Evolutionary conservation across 2,888 invertebrate genomes (phyloP).

Genomic region (Stenurella melanura): DNA sequence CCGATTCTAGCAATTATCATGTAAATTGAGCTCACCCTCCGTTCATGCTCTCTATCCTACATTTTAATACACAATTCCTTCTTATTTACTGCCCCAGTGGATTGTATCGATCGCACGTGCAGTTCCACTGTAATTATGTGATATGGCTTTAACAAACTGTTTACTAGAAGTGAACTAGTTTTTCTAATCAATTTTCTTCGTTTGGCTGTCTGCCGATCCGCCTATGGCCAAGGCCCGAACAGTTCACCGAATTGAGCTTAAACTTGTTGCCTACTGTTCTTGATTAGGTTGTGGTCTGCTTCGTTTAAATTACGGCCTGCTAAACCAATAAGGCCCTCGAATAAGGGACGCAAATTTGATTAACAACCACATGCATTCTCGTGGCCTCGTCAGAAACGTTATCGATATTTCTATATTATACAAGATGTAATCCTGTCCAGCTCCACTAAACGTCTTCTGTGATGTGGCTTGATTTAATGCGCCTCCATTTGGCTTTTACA

Average conservation of each 20-base stretch:
- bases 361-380: constrained; percentile 25
- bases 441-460: background rate
- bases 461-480: background rate
- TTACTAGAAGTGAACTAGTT: background rate
- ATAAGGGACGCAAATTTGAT: constrained; percentile 36
- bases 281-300: constrained; percentile 37
- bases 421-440: background rate
- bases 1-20: too few relatives aligned
- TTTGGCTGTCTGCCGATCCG: background rate
- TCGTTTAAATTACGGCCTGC: constrained; percentile 36
- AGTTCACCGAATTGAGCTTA: constrained; percentile 16
- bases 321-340: constrained; percentile 27
- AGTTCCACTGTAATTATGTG: background rate
- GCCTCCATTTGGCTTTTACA: background rate
- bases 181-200: background rate
- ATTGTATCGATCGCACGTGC: background rate
- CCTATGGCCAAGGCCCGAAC: background rate
- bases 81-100: background rate
- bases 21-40: too few relatives aligned
- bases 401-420: background rate
- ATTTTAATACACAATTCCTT: background rate
- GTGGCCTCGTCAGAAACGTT: background rate
- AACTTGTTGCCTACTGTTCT: constrained; percentile 26
- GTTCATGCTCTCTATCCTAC: too few relatives aligned
- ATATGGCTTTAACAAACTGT: background rate